Conservation (phyloP, 2,113 vertebrate genomes). For the Sorex fumeus region DNA sequence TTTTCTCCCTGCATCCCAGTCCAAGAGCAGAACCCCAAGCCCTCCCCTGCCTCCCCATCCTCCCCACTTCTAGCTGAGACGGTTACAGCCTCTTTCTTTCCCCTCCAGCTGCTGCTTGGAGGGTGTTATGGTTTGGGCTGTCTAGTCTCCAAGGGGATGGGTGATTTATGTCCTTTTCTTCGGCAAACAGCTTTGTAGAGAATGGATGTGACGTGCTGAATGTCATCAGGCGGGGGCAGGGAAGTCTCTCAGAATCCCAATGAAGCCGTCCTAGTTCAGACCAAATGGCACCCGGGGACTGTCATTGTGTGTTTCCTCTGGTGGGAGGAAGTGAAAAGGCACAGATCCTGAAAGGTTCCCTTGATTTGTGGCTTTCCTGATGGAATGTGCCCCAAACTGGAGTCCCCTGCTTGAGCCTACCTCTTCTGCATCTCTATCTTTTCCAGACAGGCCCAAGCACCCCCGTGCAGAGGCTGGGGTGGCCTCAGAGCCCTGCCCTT, state of each 20-base stretch:
- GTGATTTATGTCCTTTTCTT: conserved; percentile 73
- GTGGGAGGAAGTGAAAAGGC: not conserved
- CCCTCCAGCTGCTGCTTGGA: not conserved
- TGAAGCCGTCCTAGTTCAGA: conserved; percentile 7
- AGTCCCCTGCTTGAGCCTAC: not conserved
- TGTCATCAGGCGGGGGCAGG: conserved; percentile 57
- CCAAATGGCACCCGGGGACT: not conserved
- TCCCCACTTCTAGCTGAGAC: not conserved
- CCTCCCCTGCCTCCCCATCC: not conserved
- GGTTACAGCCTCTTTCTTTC: not conserved
- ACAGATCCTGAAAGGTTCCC: not conserved
- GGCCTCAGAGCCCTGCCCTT: not conserved
- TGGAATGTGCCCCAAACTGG: too few species aligned
- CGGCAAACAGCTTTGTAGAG: conserved; percentile 64
- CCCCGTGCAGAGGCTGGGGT: not conserved
- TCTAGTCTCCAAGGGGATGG: conserved; percentile 60
- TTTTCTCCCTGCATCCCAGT: not conserved
- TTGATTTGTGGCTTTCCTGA: too few species aligned
- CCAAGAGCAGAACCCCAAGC: not conserved
- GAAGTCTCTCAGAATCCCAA: not conserved
- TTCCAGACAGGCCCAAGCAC: not conserved
- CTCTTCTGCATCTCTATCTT: not conserved
- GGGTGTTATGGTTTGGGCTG: not conserved
- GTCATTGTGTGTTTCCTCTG: not conserved
- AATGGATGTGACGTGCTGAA: conserved; percentile 34